Evolutionary conservation across 2,113 vertebrate genomes (phyloP).

Genomic region (Megaptera novaeangliae): DNA sequence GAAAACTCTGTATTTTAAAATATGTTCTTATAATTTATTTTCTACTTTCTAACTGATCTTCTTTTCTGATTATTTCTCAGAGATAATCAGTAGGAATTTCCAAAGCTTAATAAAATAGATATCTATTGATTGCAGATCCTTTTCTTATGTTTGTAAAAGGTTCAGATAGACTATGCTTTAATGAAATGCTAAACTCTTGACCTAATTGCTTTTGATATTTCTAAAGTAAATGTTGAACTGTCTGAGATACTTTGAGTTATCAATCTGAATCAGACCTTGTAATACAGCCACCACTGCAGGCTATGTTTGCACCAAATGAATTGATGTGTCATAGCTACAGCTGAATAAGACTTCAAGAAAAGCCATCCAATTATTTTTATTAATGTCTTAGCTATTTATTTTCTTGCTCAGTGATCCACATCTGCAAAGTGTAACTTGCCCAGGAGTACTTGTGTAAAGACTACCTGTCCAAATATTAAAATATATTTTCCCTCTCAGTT

Average conservation of each 20-base stretch:
- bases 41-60: not conserved
- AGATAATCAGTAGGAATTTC: not conserved
- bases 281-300: constrained; percentile 1
- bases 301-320: constrained; percentile 5
- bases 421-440: not conserved
- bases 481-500: not conserved
- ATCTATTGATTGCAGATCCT: not conserved
- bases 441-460: not conserved
- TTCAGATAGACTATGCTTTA: constrained; percentile 40
- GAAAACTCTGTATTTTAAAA: not conserved
- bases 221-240: constrained; percentile 69
- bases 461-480: constrained; percentile 1
- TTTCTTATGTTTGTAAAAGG: not conserved
- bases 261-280: constrained; percentile 31
- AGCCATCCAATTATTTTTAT: constrained; percentile 46
- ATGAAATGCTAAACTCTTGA: constrained; percentile 54
- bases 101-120: constrained; percentile 16
- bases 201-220: constrained; percentile 61
- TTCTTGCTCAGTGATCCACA: not conserved
- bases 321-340: not conserved
- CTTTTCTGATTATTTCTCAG: not conserved
- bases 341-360: constrained; percentile 5
- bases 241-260: constrained; percentile 46
- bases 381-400: not conserved
- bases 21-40: not conserved